Conservation (phyloP, 2,888 invertebrate species). For the Tetramorium bicarinatum region DNA sequence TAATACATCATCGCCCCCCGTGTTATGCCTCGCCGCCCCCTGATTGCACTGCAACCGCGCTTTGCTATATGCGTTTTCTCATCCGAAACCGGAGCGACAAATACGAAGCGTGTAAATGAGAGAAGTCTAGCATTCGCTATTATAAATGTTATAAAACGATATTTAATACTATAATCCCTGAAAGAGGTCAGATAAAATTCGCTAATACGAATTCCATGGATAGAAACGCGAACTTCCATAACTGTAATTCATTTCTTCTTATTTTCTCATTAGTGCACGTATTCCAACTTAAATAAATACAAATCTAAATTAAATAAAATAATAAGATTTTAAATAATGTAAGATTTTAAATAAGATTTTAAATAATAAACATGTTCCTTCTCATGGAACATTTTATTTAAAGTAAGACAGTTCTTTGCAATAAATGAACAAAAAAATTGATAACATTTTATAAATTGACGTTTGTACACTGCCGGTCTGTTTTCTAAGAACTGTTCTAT, state of each 20-base stretch:
- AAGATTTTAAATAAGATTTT: neutral
- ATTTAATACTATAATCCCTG: conserved; percentile 1
- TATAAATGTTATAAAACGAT: neutral
- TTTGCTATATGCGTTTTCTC: conserved; percentile 75
- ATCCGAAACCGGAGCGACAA: conserved; percentile 70
- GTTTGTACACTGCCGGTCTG: neutral
- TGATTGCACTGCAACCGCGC: conserved; percentile 79
- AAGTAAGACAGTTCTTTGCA: neutral
- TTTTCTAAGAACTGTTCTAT: neutral
- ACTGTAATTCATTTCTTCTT: neutral
- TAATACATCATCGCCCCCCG: conserved; percentile 83
- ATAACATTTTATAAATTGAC: neutral
- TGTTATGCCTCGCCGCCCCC: conserved; percentile 78
- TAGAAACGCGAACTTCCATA: neutral
- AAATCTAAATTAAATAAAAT: neutral
- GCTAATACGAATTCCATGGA: neutral
- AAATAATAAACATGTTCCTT: neutral
- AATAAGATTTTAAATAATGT: neutral
- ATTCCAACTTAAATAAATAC: neutral
- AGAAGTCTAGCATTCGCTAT: neutral
- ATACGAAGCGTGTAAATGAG: conserved; percentile 47
- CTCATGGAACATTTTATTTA: neutral
- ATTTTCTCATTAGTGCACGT: neutral
- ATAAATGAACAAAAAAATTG: neutral
- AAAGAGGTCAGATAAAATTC: neutral